Percentiles rank a stretch among this genome's conserved stretches.
phyloP scores from a whole-genome alignment of 2,113 vertebrate species.

The Forbesichthys agassizii region DNA sequence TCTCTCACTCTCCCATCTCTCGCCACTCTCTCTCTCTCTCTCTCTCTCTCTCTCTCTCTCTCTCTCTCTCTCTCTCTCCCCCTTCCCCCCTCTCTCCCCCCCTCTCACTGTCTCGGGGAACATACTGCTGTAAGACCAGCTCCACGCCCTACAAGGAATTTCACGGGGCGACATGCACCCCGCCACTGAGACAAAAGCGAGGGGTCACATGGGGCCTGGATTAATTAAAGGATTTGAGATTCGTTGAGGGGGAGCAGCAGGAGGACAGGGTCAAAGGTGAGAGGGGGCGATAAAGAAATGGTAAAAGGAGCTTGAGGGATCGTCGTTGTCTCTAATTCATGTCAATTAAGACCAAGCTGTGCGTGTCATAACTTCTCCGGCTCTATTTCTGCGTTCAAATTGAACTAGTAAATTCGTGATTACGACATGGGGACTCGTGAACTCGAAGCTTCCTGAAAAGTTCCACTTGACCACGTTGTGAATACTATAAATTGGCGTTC shows the following conservation, averaged over 20 bases:
- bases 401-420: not conserved
- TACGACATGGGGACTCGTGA: too few relatives aligned
- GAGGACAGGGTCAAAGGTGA: constrained; percentile 60
- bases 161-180: constrained; percentile 66
- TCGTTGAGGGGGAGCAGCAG: constrained; percentile 30
- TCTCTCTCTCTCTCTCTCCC: too few relatives aligned
- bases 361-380: constrained; percentile 44
- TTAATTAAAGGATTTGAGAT: constrained; percentile 71
- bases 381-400: constrained; percentile 45
- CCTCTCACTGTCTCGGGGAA: not conserved
- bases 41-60: not conserved
- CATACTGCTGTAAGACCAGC: not conserved
- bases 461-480: too few relatives aligned
- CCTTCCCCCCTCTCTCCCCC: constrained; percentile 5
- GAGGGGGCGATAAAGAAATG: constrained; percentile 44
- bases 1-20: not conserved
- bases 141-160: constrained; percentile 39
- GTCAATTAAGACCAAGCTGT: constrained; percentile 58
- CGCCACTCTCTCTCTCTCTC: not conserved
- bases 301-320: constrained; percentile 38
- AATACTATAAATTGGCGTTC: too few relatives aligned
- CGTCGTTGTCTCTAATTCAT: constrained; percentile 51
- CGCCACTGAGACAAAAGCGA: constrained; percentile 43
- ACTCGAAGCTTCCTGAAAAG: too few relatives aligned
- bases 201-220: constrained; percentile 60